phyloP scores from a whole-genome alignment of 2,113 vertebrate species.

The Aspidoscelis tigris region DNA sequence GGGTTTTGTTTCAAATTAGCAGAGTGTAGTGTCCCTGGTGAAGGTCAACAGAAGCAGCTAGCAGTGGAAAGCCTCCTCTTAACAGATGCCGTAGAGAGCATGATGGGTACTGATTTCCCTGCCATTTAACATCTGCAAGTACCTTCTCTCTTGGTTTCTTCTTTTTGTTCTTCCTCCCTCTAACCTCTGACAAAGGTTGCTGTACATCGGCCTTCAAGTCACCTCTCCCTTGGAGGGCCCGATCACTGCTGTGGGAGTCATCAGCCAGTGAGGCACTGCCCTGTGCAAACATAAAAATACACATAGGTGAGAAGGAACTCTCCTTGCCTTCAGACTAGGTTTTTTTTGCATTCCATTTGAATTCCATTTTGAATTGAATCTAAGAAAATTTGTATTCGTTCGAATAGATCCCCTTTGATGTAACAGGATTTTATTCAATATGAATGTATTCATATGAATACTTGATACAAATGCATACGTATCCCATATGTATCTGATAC shows the following conservation, averaged over 20 bases:
- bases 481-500: no score
- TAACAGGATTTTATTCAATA: no score
- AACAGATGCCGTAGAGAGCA: fast-evolving
- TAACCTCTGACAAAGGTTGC: slow-evolving; percentile 70
- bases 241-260: slow-evolving; percentile 89
- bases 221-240: slow-evolving; percentile 65
- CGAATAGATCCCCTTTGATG: no score
- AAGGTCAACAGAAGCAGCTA: not conserved
- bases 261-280: slow-evolving; percentile 89
- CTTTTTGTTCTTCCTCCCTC: slow-evolving; percentile 72
- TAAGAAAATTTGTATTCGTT: no score
- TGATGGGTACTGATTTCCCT: not conserved
- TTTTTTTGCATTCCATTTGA: not conserved
- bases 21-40: not conserved
- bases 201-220: slow-evolving; percentile 68
- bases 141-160: slow-evolving; percentile 89
- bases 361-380: no score
- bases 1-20: not conserved
- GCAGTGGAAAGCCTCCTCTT: not conserved
- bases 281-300: slow-evolving; percentile 68
- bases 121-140: slow-evolving; percentile 22
- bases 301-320: slow-evolving; percentile 1
- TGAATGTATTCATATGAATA: no score
- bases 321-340: not conserved
- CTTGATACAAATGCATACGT: no score